Conservation (phyloP, 2,888 invertebrate species). For the Nemurella pictetii region DNA sequence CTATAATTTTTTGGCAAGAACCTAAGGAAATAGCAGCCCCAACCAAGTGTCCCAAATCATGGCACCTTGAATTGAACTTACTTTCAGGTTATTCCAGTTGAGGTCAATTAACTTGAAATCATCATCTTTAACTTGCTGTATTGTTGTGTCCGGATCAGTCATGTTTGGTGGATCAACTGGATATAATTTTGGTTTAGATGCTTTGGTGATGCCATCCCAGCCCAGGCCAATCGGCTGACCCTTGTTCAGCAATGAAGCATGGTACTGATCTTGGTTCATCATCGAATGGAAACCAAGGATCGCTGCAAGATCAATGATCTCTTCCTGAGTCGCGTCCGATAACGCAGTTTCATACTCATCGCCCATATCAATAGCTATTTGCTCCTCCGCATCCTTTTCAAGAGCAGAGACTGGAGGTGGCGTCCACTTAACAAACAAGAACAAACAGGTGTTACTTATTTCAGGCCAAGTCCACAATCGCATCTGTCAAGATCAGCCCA, state of each 20-base stretch:
- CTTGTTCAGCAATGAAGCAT: conserved; percentile 92
- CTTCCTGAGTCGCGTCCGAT: conserved; percentile 85
- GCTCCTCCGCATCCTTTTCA: conserved; percentile 83
- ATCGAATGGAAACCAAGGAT: conserved; percentile 99
- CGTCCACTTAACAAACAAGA: conserved; percentile 68
- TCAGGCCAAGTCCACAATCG: not conserved
- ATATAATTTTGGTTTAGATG: conserved; percentile 85
- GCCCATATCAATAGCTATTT: conserved; percentile 90
- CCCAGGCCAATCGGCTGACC: conserved; percentile 87
- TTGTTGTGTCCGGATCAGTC: conserved; percentile 92
- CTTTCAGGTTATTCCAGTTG: conserved; percentile 99
- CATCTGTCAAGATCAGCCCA: too few species aligned
- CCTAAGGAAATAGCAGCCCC: too few species aligned
- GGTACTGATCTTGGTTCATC: conserved; percentile 99
- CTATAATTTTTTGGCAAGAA: too few species aligned
- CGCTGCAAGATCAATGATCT: conserved; percentile 98
- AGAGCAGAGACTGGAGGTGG: conserved; percentile 73
- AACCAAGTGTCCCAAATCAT: not conserved
- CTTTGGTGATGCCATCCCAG: conserved; percentile 94
- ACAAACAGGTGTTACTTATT: not conserved
- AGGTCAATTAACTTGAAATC: conserved; percentile 85
- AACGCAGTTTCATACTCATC: conserved; percentile 94
- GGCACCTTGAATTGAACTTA: conserved; percentile 50
- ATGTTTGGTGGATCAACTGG: conserved; percentile 96
- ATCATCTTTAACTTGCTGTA: conserved; percentile 87